Evolutionary conservation across 1,140 invertebrate genomes (phyloP), one percentile per base, ranked within the genome.

Genomic region (Maniola jurtina): DNA sequence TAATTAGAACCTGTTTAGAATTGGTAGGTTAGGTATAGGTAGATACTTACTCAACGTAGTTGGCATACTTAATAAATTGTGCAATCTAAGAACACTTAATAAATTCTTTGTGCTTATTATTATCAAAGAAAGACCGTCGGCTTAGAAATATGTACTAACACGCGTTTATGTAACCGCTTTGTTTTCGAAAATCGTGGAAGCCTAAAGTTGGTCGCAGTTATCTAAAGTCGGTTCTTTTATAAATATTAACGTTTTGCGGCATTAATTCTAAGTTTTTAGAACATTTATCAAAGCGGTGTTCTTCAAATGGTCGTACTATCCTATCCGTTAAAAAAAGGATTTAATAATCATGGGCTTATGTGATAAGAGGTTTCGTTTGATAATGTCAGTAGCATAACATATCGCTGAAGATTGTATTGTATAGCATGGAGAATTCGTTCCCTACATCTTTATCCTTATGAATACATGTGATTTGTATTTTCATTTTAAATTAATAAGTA

Each of bases 321-420:
- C n/a, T n/a, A 47, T 70, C 52, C 33, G 70, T 74, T 73, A 66
- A 78, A 80, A 75, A 75, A 71, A 75, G 72, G 62, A 72, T 73
- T 73, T 75, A 83, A 83, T 83, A 76, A 56, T 75, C 60, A 47
- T 61, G 62, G 70, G 81, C 74, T 84, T 86, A 83, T 59, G 58
- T 79, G 84, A 86, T 86, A 86, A 86, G 75, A 54, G 47, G 62
- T 75, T 75, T 75, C 65, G 61, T 70, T 73, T 77, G 79, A 84
- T 81, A 81, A 77, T 52, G 35, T 58, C 63, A 35, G 62, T 60
- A 54, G 57, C 56, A 16, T 56, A 66, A n/a, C 36, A 55, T 9
- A 52, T 54, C 25, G 64, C 61, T 8, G 15, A 16, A 52, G 3
- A 16, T 25, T 52, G 25, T 25, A 16, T 25, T 52, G 25, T 25